Conservation (phyloP, 1,140 invertebrate species). For the Drosophila pectinifera region DNA sequence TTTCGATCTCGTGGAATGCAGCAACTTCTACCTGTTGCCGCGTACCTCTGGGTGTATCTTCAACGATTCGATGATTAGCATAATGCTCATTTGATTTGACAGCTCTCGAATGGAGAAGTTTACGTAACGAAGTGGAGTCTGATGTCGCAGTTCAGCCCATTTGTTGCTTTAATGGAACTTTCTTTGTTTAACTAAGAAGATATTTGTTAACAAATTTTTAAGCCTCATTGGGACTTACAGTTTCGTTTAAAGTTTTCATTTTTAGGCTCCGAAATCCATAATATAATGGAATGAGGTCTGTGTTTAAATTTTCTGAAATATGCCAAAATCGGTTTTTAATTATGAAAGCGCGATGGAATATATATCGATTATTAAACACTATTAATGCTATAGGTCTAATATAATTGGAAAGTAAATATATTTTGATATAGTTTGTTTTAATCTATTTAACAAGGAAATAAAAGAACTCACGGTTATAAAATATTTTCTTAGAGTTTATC, state of each 20-base stretch:
- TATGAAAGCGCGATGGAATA: no score
- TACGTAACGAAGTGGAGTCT: constrained; percentile 59
- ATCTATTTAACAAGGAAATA: no score
- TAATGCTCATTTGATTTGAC: constrained; percentile 74
- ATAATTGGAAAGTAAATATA: no score
- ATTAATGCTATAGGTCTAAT: no score
- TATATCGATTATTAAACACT: no score
- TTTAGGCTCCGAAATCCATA: no score
- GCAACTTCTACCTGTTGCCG: constrained; percentile 48
- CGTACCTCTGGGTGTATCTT: constrained; percentile 58
- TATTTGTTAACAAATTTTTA: constrained; percentile 16
- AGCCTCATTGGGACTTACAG: background rate
- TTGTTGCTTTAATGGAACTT: constrained; percentile 44
- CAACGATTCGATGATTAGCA: constrained; percentile 71
- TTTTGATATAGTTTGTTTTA: no score
- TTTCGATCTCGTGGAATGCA: constrained; percentile 42
- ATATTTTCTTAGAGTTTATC: no score
- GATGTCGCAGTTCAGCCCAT: constrained; percentile 20
- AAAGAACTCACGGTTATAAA: no score
- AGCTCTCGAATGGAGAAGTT: constrained; percentile 56
- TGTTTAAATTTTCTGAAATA: no score
- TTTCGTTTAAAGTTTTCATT: background rate
- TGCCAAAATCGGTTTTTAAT: no score
- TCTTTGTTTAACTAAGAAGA: constrained; percentile 47
- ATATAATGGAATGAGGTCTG: background rate